Evolutionary conservation across 2,888 invertebrate species (phyloP).

Genomic region (Lingula anatina): DNA sequence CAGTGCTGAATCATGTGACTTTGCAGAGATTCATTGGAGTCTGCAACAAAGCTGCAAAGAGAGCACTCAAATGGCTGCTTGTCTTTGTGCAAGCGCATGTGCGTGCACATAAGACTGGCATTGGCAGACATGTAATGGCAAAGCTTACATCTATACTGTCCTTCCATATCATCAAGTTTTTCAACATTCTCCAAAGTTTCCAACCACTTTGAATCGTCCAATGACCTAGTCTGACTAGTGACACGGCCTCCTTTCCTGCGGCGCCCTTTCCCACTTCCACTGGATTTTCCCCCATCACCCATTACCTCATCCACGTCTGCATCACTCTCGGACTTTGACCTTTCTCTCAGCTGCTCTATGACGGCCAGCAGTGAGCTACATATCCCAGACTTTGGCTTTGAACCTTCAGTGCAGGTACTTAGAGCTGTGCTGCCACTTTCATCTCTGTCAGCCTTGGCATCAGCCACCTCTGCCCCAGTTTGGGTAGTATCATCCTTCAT

Average conservation of each 20-base stretch:
- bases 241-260: neutral
- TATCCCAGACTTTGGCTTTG: constrained; percentile 26
- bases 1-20: constrained; percentile 49
- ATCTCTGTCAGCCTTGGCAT: neutral
- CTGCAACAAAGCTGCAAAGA: constrained; percentile 38
- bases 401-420: neutral
- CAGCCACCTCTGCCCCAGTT: neutral
- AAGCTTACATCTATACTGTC: constrained; percentile 37
- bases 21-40: constrained; percentile 37
- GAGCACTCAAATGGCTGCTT: constrained; percentile 48
- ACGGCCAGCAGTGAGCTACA: constrained; percentile 48
- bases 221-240: constrained; percentile 3
- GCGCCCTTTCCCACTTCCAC: no score
- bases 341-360: constrained; percentile 46
- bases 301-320: constrained; percentile 16
- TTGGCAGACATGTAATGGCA: constrained; percentile 43
- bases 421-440: no score
- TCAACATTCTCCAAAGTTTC: constrained; percentile 35
- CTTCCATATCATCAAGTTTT: constrained; percentile 23
- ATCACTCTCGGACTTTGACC: constrained; percentile 27
- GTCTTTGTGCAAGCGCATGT: constrained; percentile 43
- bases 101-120: constrained; percentile 29
- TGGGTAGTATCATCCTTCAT: constrained; percentile 3
- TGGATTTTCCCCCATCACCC: neutral
- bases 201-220: constrained; percentile 18